phyloP scores from a whole-genome alignment of 1,140 invertebrate species.

The Pogonognathellus flavescens region DNA sequence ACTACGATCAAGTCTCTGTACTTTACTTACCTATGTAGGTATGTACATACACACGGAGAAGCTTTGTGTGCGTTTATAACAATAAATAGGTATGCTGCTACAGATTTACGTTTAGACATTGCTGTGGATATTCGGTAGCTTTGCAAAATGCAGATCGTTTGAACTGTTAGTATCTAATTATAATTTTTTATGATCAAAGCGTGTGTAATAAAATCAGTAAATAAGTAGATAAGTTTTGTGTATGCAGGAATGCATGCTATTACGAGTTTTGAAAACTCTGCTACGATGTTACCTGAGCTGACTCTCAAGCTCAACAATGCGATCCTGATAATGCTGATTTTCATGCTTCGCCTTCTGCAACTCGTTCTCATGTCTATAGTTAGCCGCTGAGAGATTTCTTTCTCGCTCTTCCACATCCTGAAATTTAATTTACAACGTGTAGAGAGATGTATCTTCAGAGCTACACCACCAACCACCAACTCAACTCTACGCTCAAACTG shows the following conservation, averaged over 20 bases:
- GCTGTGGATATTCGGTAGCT: conserved; percentile 9
- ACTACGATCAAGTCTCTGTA: too few relatives aligned
- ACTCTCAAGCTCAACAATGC: conserved; percentile 80
- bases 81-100: too few relatives aligned
- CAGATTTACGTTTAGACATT: too few relatives aligned
- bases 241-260: neutral
- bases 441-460: neutral
- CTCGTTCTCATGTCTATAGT: conserved; percentile 79
- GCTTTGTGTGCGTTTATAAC: neutral
- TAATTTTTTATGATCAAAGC: conserved; percentile 15
- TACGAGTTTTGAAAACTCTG: neutral
- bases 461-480: too few relatives aligned
- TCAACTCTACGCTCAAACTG: neutral
- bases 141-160: conserved; percentile 58
- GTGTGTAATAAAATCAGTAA: conserved; percentile 46
- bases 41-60: too few relatives aligned
- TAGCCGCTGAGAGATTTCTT: conserved; percentile 75
- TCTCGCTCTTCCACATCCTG: conserved; percentile 82
- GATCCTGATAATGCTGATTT: conserved; percentile 80
- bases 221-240: conserved; percentile 26
- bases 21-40: too few relatives aligned
- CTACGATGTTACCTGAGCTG: conserved; percentile 73
- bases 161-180: conserved; percentile 70
- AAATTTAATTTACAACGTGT: conserved; percentile 36
- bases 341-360: conserved; percentile 81